phyloP scores from a whole-genome alignment of 2,797 vertebrate genomes.

The Peromyscus eremicus region DNA sequence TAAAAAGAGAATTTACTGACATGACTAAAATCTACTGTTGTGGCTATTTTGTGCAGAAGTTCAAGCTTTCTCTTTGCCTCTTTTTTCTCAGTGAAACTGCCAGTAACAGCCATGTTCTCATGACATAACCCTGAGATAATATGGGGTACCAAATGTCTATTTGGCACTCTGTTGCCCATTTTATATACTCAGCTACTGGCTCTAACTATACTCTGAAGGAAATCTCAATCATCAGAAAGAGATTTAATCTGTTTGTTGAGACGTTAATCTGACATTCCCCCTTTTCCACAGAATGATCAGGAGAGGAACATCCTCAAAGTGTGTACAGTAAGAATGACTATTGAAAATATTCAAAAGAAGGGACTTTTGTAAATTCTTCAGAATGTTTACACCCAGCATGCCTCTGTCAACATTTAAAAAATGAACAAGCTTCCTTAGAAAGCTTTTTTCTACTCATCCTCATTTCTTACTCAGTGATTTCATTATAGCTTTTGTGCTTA shows the following conservation, averaged over 20 bases:
- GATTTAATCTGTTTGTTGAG: neutral
- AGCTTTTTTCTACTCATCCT: neutral
- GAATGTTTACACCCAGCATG: neutral
- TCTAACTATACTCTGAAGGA: neutral
- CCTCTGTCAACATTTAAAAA: slow-evolving; percentile 13
- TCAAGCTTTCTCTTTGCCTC: neutral
- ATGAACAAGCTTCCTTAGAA: neutral
- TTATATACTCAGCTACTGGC: neutral
- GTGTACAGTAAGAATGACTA: neutral
- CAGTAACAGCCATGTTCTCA: neutral
- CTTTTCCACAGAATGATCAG: neutral
- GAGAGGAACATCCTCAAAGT: neutral
- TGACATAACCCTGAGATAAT: neutral
- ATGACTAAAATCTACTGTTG: neutral
- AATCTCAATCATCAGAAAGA: neutral
- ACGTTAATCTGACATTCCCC: neutral
- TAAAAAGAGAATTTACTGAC: neutral
- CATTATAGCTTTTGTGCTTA: neutral
- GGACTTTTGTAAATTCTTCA: neutral
- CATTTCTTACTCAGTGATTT: neutral
- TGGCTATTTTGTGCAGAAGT: neutral
- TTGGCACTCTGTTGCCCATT: neutral
- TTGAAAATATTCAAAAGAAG: neutral
- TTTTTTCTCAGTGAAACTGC: neutral
- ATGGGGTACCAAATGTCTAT: neutral